Percentiles rank a stretch among this genome's conserved stretches.
Evolutionary conservation across 2,888 invertebrate species (phyloP).

Genomic region (Thalpophila matura): DNA sequence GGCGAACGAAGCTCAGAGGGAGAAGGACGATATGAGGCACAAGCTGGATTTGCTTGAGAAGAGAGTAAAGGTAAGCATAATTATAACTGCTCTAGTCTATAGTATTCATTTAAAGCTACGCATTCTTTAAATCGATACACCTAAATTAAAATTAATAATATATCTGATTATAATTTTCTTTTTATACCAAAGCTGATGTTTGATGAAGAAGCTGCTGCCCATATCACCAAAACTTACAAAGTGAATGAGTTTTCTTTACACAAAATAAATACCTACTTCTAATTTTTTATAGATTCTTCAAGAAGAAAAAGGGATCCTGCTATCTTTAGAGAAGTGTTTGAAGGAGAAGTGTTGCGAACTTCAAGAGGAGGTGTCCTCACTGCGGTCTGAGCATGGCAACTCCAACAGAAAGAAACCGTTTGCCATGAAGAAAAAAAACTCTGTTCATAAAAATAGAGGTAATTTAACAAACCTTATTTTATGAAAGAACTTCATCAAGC

Average conservation of each 20-base stretch:
- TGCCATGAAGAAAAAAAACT: constrained; percentile 87
- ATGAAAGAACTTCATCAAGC: neutral
- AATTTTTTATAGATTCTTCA: constrained; percentile 91
- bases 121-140: too few relatives aligned
- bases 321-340: constrained; percentile 93
- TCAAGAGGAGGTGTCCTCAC: constrained; percentile 93
- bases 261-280: too few relatives aligned
- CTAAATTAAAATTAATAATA: too few relatives aligned
- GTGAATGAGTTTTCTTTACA: too few relatives aligned
- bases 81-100: too few relatives aligned
- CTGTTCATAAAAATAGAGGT: constrained; percentile 87
- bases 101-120: too few relatives aligned
- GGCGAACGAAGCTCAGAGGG: constrained; percentile 93
- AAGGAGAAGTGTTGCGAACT: constrained; percentile 94
- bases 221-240: too few relatives aligned
- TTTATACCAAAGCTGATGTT: too few relatives aligned
- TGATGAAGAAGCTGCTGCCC: too few relatives aligned
- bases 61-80: constrained; percentile 91
- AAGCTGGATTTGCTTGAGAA: constrained; percentile 93
- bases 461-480: constrained; percentile 16
- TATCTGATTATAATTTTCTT: too few relatives aligned
- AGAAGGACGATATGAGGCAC: constrained; percentile 92
- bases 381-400: constrained; percentile 89
- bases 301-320: constrained; percentile 94
- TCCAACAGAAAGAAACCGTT: constrained; percentile 87